Evolutionary conservation across 1,140 invertebrate species (phyloP).

Genomic region (Gryon sp.): DNA sequence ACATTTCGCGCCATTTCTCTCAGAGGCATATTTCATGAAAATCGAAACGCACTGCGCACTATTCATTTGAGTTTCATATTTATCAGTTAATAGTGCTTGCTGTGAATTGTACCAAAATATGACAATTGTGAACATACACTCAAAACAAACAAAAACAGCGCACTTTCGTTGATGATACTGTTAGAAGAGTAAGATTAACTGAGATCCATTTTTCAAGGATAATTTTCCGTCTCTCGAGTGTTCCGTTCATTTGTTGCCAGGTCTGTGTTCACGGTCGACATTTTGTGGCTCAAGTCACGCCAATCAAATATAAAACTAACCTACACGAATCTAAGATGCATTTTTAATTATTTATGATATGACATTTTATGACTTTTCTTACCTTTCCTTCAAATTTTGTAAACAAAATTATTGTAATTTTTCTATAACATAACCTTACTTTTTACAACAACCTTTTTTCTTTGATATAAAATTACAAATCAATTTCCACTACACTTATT

Average conservation of each 20-base stretch:
- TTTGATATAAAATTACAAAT: too few relatives aligned
- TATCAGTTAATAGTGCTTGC: slow-evolving; percentile 9
- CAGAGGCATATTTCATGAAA: slow-evolving; percentile 7
- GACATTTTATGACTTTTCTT: too few relatives aligned
- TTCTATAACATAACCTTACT: slow-evolving; percentile 20
- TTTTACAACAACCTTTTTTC: too few relatives aligned
- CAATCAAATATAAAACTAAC: slow-evolving; percentile 70
- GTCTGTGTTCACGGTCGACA: slow-evolving; percentile 76
- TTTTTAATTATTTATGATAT: too few relatives aligned
- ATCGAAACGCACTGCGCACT: slow-evolving; percentile 25
- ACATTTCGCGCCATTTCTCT: too few relatives aligned
- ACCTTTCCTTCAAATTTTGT: not conserved
- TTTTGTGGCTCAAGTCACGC: slow-evolving; percentile 76
- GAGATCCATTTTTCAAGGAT: not conserved
- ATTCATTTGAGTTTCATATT: slow-evolving; percentile 32
- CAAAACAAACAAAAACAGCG: not conserved
- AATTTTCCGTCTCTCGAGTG: slow-evolving; percentile 69
- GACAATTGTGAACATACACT: not conserved
- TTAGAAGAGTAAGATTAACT: not conserved
- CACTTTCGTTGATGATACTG: not conserved
- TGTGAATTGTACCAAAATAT: slow-evolving; percentile 16
- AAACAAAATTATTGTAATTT: too few relatives aligned
- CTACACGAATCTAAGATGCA: slow-evolving; percentile 6
- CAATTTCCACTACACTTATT: too few relatives aligned
- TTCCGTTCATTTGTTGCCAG: slow-evolving; percentile 65